These are phyloP conservation scores for Zophobas morio DNA, from an alignment of 1,140 invertebrate genomes.

Conservation along the genomic window DNA sequence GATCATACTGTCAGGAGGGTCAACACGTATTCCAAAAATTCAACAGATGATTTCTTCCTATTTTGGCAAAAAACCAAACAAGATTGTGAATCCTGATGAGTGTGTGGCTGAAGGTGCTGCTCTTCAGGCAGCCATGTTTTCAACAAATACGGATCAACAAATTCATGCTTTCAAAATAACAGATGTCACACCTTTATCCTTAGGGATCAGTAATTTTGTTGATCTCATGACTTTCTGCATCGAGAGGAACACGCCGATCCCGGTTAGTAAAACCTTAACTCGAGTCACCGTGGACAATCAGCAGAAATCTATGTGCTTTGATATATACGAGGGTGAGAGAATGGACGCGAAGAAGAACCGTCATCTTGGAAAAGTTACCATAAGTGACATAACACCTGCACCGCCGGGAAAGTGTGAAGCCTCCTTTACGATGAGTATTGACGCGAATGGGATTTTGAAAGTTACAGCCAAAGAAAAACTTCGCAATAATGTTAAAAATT, in stretches of 20 bases:
- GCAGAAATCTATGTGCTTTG: neutral
- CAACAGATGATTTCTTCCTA: constrained; percentile 65
- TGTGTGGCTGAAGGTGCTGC: constrained; percentile 53
- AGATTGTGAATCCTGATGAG: constrained; percentile 62
- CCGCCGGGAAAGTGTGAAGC: neutral
- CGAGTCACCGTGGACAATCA: neutral
- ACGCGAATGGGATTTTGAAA: constrained; percentile 8
- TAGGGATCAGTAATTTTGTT: constrained; percentile 50
- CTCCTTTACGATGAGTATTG: neutral
- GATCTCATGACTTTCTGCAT: constrained; percentile 63
- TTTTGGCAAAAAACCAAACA: constrained; percentile 66
- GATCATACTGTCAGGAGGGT: constrained; percentile 76
- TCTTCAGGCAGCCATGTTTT: constrained; percentile 65
- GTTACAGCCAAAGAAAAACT: constrained; percentile 11
- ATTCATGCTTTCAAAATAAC: constrained; percentile 42
- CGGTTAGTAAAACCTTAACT: neutral
- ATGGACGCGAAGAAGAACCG: neutral
- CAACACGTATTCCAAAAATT: constrained; percentile 75
- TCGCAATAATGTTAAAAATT: constrained; percentile 1
- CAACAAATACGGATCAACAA: constrained; percentile 55
- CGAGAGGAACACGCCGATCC: constrained; percentile 25
- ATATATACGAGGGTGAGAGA: constrained; percentile 67
- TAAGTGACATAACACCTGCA: constrained; percentile 11
- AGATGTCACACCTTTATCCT: constrained; percentile 49
- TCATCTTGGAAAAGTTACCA: neutral